These are phyloP conservation scores for Pseudomyrmex concolor DNA, from an alignment of 1,140 invertebrate species.

Conservation along the genomic window DNA sequence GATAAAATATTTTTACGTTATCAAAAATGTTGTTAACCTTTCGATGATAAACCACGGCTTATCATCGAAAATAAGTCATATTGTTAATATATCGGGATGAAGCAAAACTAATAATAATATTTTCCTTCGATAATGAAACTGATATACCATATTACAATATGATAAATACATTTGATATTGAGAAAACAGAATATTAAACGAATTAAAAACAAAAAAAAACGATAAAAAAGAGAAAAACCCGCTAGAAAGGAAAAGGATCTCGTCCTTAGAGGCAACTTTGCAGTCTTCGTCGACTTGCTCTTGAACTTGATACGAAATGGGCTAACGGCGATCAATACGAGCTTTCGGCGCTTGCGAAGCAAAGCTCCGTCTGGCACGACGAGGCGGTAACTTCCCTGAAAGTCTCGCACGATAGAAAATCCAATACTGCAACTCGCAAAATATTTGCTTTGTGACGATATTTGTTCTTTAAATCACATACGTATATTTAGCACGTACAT, in stretches of 20 bases:
- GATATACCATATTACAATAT: background rate
- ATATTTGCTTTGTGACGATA: slow-evolving; percentile 6
- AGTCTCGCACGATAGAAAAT: slow-evolving; percentile 8
- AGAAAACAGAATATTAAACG: background rate
- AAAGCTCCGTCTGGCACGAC: slow-evolving; percentile 55
- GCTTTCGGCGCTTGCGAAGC: slow-evolving; percentile 81
- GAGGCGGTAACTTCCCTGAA: slow-evolving; percentile 39
- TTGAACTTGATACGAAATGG: slow-evolving; percentile 84
- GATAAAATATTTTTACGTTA: no score
- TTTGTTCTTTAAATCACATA: background rate
- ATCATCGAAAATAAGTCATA: slow-evolving; percentile 60
- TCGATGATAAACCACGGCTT: slow-evolving; percentile 5
- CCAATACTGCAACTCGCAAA: slow-evolving; percentile 3
- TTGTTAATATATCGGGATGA: slow-evolving; percentile 35
- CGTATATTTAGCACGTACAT: background rate
- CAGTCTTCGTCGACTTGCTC: slow-evolving; percentile 70
- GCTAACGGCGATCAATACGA: slow-evolving; percentile 81
- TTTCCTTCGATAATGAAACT: slow-evolving; percentile 38
- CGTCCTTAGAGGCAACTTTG: slow-evolving; percentile 20
- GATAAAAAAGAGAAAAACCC: no score
- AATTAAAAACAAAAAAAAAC: background rate
- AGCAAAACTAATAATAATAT: slow-evolving; percentile 24
- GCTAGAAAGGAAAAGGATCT: slow-evolving; percentile 32
- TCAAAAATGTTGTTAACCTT: no score
- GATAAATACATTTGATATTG: no score